phyloP scores from a whole-genome alignment of 2,797 vertebrate genomes.

The Xiphorhynchus erythropygius region DNA sequence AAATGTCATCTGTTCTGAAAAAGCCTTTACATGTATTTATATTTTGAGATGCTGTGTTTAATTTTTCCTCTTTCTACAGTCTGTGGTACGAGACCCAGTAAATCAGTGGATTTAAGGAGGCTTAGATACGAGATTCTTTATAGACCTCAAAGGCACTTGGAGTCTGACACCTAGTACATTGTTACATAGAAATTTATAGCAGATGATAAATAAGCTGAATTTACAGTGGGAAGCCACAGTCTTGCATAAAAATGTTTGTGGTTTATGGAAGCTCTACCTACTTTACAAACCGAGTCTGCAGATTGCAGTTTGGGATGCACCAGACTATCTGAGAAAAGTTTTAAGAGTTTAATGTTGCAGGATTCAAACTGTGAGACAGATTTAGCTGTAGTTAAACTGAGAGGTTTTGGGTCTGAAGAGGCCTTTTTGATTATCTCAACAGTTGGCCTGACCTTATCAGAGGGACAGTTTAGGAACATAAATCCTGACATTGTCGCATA shows the following conservation, averaged over 20 bases:
- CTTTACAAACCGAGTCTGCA: neutral
- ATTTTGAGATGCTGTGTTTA: neutral
- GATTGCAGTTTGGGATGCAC: neutral
- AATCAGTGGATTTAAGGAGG: neutral
- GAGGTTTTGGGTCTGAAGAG: neutral
- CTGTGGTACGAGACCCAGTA: neutral
- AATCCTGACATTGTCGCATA: neutral
- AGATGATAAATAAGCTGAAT: neutral
- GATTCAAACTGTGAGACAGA: neutral
- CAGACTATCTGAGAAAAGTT: neutral
- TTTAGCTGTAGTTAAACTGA: neutral
- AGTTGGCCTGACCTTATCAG: neutral
- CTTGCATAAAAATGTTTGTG: neutral
- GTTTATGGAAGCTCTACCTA: neutral
- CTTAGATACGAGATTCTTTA: neutral
- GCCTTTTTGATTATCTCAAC: neutral
- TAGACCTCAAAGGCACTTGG: neutral
- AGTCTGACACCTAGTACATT: rapidly evolving
- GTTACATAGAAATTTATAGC: neutral
- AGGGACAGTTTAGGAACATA: neutral
- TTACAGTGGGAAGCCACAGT: neutral
- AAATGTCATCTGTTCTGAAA: neutral
- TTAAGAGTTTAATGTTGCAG: neutral
- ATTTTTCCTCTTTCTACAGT: neutral
- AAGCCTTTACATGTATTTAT: neutral